These are phyloP conservation scores for Poeciliopsis infans DNA, from an alignment of 2,797 vertebrate species.

Conservation along the genomic window DNA sequence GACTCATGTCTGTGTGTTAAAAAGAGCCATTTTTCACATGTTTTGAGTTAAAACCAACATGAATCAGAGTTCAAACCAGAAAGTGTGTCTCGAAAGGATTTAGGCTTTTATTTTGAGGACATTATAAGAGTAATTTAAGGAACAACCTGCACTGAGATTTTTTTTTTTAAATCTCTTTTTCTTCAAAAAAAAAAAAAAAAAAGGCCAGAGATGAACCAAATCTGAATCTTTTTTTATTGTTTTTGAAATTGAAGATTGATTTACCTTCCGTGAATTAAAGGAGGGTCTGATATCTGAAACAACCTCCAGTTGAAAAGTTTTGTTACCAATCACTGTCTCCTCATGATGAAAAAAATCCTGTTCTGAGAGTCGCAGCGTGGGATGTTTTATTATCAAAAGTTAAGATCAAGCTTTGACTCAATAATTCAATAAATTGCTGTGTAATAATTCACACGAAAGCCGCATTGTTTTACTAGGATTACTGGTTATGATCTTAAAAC, in stretches of 20 bases:
- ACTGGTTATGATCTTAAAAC: neutral
- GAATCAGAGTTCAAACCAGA: neutral
- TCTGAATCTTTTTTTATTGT: neutral
- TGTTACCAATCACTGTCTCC: neutral
- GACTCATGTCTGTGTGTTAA: neutral
- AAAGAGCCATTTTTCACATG: neutral
- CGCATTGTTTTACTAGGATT: neutral
- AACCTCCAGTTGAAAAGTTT: neutral
- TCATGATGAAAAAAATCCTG: neutral
- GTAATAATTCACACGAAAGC: conserved; percentile 1
- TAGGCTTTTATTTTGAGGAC: neutral
- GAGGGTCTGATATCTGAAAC: neutral
- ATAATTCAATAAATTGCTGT: neutral
- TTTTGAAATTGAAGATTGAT: neutral
- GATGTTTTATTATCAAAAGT: neutral
- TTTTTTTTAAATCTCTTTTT: neutral
- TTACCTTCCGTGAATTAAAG: neutral
- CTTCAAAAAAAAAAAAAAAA: too few species aligned
- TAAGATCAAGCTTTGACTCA: conserved; percentile 14
- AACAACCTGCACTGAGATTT: neutral
- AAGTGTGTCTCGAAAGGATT: neutral
- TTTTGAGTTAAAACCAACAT: neutral
- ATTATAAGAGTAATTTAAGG: neutral
- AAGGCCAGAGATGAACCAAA: neutral
- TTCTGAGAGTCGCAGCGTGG: neutral